Percentiles rank a stretch among this genome's conserved stretches.
Evolutionary conservation across 2,888 invertebrate species (phyloP).

Genomic region (Rhamphomyia laevipes): DNA sequence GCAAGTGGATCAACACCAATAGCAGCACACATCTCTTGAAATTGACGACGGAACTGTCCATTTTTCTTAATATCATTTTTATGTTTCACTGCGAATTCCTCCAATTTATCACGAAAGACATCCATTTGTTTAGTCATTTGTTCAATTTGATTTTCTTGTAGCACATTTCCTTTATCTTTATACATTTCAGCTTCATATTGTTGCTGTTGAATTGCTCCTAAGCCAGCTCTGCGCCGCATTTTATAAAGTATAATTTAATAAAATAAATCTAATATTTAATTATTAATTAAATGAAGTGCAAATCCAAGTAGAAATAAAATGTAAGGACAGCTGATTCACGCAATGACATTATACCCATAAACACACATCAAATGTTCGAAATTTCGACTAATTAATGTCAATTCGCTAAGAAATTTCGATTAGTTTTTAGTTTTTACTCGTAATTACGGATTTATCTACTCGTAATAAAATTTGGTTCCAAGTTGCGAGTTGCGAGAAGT

Average conservation of each 20-base stretch:
- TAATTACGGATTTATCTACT: no score
- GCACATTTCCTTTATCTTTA: conserved; percentile 78
- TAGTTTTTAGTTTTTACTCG: no score
- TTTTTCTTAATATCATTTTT: conserved; percentile 91
- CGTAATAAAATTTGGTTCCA: no score
- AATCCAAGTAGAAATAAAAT: no score
- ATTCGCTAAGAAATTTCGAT: no score
- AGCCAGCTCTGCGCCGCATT: conserved; percentile 72
- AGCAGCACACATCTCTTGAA: conserved; percentile 98
- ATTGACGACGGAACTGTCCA: conserved; percentile 86
- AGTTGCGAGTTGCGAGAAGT: no score
- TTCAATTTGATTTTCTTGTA: conserved; percentile 85
- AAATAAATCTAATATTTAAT: conserved; percentile 1
- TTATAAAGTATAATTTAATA: conserved; percentile 15
- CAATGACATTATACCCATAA: no score
- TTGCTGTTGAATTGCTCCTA: conserved; percentile 84
- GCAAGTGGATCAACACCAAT: conserved; percentile 96
- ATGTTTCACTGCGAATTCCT: conserved; percentile 92
- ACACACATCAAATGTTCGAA: no score
- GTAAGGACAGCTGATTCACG: no score
- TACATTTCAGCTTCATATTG: conserved; percentile 80
- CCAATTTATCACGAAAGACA: conserved; percentile 78
- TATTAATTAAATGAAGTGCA: no score
- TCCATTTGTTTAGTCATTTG: conserved; percentile 92
- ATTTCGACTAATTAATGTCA: no score